These are phyloP conservation scores for Heliconius nattereri DNA, from an alignment of 1,140 invertebrate genomes.

Conservation along the genomic window DNA sequence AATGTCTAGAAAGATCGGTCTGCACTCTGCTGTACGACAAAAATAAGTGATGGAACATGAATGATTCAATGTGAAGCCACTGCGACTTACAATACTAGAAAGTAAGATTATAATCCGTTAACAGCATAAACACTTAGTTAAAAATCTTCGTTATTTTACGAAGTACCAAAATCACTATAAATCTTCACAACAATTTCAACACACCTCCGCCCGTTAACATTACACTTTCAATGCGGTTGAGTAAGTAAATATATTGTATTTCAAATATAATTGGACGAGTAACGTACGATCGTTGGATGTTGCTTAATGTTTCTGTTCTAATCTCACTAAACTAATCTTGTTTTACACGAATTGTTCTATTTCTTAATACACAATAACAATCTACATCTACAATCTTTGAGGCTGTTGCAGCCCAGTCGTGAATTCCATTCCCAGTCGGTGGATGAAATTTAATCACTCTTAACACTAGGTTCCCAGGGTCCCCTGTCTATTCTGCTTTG, in stretches of 20 bases:
- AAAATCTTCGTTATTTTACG: not conserved
- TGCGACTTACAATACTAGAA: too few relatives aligned
- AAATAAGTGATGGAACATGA: too few relatives aligned
- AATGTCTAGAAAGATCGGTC: too few relatives aligned
- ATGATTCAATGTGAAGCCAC: too few relatives aligned
- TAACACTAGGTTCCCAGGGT: too few relatives aligned
- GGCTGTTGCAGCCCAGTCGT: too few relatives aligned
- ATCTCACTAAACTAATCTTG: not conserved
- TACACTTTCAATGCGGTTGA: constrained; percentile 6
- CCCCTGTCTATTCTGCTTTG: too few relatives aligned
- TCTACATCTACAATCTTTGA: not conserved
- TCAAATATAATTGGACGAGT: not conserved
- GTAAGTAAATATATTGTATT: constrained; percentile 6
- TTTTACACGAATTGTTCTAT: not conserved
- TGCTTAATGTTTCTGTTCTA: constrained; percentile 9
- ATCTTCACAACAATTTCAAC: constrained; percentile 4
- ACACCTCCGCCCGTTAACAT: not conserved
- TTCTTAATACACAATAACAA: not conserved
- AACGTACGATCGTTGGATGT: not conserved
- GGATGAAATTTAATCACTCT: too few relatives aligned
- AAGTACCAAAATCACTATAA: not conserved
- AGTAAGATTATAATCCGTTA: not conserved
- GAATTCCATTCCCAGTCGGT: too few relatives aligned
- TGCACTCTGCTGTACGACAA: too few relatives aligned
- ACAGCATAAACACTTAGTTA: not conserved